phyloP scores from a whole-genome alignment of 2,113 vertebrate species.

The Chaenogobius annularis region DNA sequence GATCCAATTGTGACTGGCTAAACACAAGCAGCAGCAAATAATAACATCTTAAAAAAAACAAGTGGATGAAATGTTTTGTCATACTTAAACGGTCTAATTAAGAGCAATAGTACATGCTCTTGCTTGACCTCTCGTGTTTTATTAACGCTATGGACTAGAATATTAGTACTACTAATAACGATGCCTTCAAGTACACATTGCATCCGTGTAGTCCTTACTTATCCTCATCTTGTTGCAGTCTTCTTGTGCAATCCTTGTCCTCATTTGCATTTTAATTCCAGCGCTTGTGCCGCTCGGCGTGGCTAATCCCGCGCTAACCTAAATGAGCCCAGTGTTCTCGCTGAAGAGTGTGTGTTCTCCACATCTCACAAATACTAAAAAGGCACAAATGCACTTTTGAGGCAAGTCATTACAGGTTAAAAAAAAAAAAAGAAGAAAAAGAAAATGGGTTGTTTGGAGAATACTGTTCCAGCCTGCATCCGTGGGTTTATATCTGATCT shows the following conservation, averaged over 20 bases:
- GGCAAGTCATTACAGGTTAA: background rate
- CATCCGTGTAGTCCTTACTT: slow-evolving; percentile 39
- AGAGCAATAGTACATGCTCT: background rate
- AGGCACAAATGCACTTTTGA: slow-evolving; percentile 2
- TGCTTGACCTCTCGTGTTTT: background rate
- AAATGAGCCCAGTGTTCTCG: slow-evolving; percentile 77
- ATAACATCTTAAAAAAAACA: background rate
- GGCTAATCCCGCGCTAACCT: slow-evolving; percentile 74
- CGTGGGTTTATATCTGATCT: background rate
- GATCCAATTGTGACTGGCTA: too few species aligned
- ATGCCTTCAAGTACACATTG: slow-evolving; percentile 18
- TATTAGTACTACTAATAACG: slow-evolving; percentile 51
- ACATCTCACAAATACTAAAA: slow-evolving; percentile 40
- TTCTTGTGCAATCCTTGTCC: slow-evolving; percentile 66
- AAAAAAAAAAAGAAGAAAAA: slow-evolving; percentile 6
- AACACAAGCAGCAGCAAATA: too few species aligned
- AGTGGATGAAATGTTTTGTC: background rate
- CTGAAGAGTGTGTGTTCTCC: slow-evolving; percentile 65
- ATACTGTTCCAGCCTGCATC: background rate
- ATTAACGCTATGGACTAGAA: slow-evolving; percentile 5
- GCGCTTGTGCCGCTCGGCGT: slow-evolving; percentile 61
- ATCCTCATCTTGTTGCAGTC: slow-evolving; percentile 63
- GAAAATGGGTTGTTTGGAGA: background rate
- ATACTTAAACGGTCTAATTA: background rate
- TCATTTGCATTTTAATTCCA: slow-evolving; percentile 78